These are phyloP conservation scores for Haliaeetus albicilla DNA, from an alignment of 2,797 vertebrate species.

Conservation along the genomic window DNA sequence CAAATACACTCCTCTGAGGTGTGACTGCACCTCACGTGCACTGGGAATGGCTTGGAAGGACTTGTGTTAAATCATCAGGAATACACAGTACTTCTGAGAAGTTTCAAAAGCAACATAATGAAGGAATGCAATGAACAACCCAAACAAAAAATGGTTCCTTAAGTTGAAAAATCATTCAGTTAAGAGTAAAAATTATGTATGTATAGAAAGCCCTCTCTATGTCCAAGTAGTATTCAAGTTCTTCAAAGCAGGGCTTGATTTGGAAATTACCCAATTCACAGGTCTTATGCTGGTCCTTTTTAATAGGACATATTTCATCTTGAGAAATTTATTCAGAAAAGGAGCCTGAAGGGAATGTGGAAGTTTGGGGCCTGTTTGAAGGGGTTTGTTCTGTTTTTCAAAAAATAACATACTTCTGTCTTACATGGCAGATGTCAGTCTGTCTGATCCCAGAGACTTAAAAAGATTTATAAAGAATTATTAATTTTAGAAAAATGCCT, in stretches of 20 bases:
- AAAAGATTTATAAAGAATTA: background rate
- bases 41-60: background rate
- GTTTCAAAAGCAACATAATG: background rate
- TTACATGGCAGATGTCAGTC: background rate
- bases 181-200: background rate
- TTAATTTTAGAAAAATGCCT: background rate
- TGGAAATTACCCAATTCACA: background rate
- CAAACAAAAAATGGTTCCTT: background rate
- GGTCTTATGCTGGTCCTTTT: background rate
- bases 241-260: background rate
- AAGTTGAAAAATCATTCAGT: background rate
- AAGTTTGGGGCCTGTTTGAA: background rate
- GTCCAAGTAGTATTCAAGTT: background rate
- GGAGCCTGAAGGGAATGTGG: background rate
- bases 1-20: background rate
- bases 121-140: background rate
- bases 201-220: background rate
- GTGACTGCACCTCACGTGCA: background rate
- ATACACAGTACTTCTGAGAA: background rate
- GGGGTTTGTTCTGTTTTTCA: background rate
- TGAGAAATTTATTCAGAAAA: background rate
- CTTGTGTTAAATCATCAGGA: background rate
- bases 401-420: background rate
- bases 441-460: background rate
- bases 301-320: background rate